Conservation (phyloP, 2,888 invertebrate species). For the Ischnus inquisitorius region DNA sequence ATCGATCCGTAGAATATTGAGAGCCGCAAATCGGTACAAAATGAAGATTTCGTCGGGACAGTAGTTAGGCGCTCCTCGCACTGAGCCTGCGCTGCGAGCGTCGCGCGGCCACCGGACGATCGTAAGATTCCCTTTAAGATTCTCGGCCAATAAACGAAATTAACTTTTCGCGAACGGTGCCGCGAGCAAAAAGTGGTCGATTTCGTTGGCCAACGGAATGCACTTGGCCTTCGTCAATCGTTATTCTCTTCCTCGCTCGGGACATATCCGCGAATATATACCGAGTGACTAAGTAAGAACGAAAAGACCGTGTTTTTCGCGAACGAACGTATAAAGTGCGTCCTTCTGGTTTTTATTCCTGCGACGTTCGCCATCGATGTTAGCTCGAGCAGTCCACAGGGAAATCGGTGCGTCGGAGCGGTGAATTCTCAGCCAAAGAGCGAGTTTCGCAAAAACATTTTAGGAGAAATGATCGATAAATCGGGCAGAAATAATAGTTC, state of each 20-base stretch:
- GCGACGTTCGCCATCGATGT: no score
- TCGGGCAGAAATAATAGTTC: no score
- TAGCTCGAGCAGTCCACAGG: no score
- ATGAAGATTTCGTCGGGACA: slow-evolving; percentile 75
- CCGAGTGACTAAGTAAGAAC: no score
- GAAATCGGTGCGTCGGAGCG: no score
- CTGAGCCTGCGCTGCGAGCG: not conserved
- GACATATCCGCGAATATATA: not conserved
- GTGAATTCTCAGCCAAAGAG: no score
- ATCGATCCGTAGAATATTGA: slow-evolving; percentile 74
- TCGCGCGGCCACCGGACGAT: slow-evolving; percentile 1
- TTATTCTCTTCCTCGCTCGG: not conserved
- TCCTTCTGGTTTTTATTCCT: no score
- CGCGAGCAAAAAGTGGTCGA: slow-evolving; percentile 74
- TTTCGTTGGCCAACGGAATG: slow-evolving; percentile 65
- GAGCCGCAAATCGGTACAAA: slow-evolving; percentile 68
- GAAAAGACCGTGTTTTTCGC: no score
- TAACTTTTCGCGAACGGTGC: slow-evolving; percentile 74
- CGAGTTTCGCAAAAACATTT: no score
- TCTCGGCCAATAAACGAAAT: slow-evolving; percentile 76
- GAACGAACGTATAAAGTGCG: no score
- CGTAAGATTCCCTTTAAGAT: slow-evolving; percentile 39
- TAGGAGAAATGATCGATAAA: no score
- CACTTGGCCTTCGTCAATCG: slow-evolving; percentile 39
- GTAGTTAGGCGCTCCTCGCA: slow-evolving; percentile 22